A percentile compares a stretch with the other conserved stretches of the same genome.
These are phyloP conservation scores for Sander vitreus DNA, from an alignment of 2,113 vertebrate genomes.

Conservation along the genomic window DNA sequence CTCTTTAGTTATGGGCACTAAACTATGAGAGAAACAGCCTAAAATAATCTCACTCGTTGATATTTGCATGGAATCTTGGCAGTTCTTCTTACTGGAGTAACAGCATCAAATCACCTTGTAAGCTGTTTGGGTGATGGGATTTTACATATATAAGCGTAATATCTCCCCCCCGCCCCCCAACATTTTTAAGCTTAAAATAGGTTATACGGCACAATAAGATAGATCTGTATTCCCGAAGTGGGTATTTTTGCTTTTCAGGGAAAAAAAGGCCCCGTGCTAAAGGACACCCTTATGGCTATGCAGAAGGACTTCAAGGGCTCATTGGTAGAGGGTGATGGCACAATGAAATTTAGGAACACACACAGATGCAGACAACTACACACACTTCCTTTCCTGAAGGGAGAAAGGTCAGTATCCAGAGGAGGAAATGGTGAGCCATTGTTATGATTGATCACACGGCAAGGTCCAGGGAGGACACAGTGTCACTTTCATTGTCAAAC, in stretches of 20 bases:
- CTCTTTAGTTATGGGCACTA: constrained; percentile 18
- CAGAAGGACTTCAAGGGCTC: constrained; percentile 58
- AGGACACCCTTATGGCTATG: constrained; percentile 59
- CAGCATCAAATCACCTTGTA: constrained; percentile 53
- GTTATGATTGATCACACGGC: constrained; percentile 82
- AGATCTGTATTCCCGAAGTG: constrained; percentile 11
- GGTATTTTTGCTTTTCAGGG: constrained; percentile 17
- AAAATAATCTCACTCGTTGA: constrained; percentile 53
- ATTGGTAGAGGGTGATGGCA: constrained; percentile 66
- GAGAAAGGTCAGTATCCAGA: constrained; percentile 80
- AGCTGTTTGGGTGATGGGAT: constrained; percentile 51
- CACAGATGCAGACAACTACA: constrained; percentile 33
- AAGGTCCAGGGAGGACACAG: constrained; percentile 78
- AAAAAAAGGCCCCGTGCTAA: constrained; percentile 24
- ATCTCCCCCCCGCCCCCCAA: not conserved
- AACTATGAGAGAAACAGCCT: constrained; percentile 31
- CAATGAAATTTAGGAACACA: constrained; percentile 42
- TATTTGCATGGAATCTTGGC: constrained; percentile 66
- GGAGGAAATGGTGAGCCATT: constrained; percentile 81
- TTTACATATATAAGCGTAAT: constrained; percentile 49
- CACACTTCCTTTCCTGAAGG: constrained; percentile 67
- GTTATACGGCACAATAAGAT: constrained; percentile 23
- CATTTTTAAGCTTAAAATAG: constrained; percentile 49
- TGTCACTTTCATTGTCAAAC: constrained; percentile 84
- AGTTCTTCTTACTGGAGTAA: constrained; percentile 43